phyloP scores from a whole-genome alignment of 2,888 invertebrate genomes.

The Smittia sp. region DNA sequence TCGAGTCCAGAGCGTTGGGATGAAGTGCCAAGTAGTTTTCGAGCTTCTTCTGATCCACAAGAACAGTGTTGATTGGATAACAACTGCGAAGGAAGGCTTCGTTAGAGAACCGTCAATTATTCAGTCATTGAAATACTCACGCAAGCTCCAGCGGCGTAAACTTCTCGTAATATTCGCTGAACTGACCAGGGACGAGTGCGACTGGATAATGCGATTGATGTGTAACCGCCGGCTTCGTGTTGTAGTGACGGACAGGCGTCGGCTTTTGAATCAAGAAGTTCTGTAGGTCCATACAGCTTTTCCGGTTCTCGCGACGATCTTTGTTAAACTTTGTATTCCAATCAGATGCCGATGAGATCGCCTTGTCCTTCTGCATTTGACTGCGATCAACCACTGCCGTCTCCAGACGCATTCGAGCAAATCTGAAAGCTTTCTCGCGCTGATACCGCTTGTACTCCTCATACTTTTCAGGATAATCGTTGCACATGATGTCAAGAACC shows the following conservation, averaged over 20 bases:
- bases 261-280: slow-evolving; percentile 82
- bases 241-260: slow-evolving; percentile 53
- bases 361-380: slow-evolving; percentile 67
- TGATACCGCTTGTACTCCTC: slow-evolving; percentile 75
- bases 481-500: slow-evolving; percentile 83
- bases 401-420: slow-evolving; percentile 66
- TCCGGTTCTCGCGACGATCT: slow-evolving; percentile 68
- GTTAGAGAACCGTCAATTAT: slow-evolving; percentile 39
- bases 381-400: slow-evolving; percentile 53
- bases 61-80: slow-evolving; percentile 87
- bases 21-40: slow-evolving; percentile 26
- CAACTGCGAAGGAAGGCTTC: slow-evolving; percentile 58
- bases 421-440: slow-evolving; percentile 62
- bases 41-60: slow-evolving; percentile 53
- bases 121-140: slow-evolving; percentile 51
- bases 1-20: slow-evolving; percentile 48
- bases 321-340: slow-evolving; percentile 88
- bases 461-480: slow-evolving; percentile 93
- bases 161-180: slow-evolving; percentile 75
- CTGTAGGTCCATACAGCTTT: slow-evolving; percentile 88
- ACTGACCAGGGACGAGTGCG: slow-evolving; percentile 95
- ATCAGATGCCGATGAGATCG: slow-evolving; percentile 79
- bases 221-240: slow-evolving; percentile 49
- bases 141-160: slow-evolving; percentile 79
- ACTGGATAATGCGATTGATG: slow-evolving; percentile 76